Percentiles rank a stretch among this genome's conserved stretches.
Evolutionary conservation across 2,888 invertebrate species (phyloP).

Genomic region (Mamestra brassicae): DNA sequence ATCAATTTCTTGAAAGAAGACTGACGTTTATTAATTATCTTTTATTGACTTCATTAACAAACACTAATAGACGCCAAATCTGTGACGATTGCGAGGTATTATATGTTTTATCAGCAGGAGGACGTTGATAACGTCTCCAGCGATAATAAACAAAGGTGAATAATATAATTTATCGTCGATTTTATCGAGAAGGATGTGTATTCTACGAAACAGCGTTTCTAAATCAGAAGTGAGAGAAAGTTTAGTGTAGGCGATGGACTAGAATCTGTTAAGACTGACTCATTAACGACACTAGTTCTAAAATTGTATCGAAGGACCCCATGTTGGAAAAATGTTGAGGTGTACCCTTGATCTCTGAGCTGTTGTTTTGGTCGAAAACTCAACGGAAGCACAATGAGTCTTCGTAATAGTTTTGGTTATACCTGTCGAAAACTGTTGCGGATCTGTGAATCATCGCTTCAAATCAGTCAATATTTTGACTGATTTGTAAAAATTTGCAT

Average conservation of each 20-base stretch:
- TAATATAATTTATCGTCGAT: constrained; percentile 37
- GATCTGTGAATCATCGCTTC: neutral
- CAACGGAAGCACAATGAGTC: neutral
- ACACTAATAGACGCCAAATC: constrained; percentile 21
- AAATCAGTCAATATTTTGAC: too few relatives aligned
- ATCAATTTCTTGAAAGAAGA: neutral
- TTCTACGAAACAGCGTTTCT: constrained; percentile 11
- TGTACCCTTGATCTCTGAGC: neutral
- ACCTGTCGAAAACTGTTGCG: neutral
- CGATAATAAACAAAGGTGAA: constrained; percentile 38
- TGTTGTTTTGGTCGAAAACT: neutral
- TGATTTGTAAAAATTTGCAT: too few relatives aligned
- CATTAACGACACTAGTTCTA: constrained; percentile 2
- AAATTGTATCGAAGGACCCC: neutral
- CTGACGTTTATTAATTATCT: neutral
- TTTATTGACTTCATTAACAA: constrained; percentile 13
- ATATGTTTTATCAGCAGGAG: constrained; percentile 33
- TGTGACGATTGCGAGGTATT: constrained; percentile 36
- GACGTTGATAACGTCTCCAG: constrained; percentile 27
- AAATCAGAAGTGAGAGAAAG: constrained; percentile 30
- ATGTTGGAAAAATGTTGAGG: neutral
- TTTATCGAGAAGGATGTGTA: neutral
- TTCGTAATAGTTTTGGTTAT: neutral
- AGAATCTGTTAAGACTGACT: constrained; percentile 16
- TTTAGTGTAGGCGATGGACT: constrained; percentile 27